phyloP scores from a whole-genome alignment of 2,888 invertebrate genomes.

The Gastracanthus pulcherrimus region DNA sequence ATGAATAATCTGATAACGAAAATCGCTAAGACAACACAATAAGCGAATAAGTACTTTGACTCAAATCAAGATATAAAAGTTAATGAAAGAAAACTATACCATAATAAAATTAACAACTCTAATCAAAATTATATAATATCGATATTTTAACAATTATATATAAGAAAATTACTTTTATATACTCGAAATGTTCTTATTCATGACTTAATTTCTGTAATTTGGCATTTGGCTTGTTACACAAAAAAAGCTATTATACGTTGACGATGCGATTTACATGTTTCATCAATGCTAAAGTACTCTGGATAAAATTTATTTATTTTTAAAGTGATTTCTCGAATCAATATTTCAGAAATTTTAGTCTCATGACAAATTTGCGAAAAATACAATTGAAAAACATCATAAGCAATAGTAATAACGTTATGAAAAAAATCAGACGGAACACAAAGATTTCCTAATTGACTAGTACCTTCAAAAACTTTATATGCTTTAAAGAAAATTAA shows the following conservation, averaged over 20 bases:
- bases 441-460: conserved; percentile 3
- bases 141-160: too few relatives aligned
- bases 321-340: neutral
- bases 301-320: neutral
- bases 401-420: neutral
- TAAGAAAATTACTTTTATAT: too few relatives aligned
- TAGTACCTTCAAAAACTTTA: too few relatives aligned
- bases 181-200: too few relatives aligned
- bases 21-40: too few relatives aligned
- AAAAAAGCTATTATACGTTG: neutral
- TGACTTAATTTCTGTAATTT: conserved; percentile 33
- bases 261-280: neutral
- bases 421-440: conserved; percentile 1
- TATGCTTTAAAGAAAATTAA: too few relatives aligned
- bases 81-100: too few relatives aligned
- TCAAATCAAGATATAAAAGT: too few relatives aligned
- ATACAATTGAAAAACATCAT: neutral
- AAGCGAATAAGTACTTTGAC: too few relatives aligned
- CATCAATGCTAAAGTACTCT: neutral
- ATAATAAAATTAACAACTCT: too few relatives aligned
- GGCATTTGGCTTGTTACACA: neutral
- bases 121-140: too few relatives aligned
- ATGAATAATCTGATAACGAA: too few relatives aligned
- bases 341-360: neutral
- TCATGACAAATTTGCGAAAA: neutral